Evolutionary conservation across 2,888 invertebrate genomes (phyloP), one percentile per base, ranked within the genome.

Genomic region (Prosopocoilus inquinatus): DNA sequence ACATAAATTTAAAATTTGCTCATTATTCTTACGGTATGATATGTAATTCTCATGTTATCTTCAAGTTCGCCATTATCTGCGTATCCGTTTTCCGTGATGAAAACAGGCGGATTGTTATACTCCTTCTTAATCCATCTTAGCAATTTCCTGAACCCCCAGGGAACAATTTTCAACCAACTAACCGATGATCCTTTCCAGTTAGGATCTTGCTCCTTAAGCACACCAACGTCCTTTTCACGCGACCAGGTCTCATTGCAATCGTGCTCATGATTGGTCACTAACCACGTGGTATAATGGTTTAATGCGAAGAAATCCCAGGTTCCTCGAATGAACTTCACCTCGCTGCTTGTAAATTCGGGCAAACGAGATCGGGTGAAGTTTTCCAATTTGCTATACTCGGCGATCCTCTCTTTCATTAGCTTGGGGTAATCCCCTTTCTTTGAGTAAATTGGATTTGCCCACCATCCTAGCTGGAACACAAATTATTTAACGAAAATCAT

Each of bases 261-360:
- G 69, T 54, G 78, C n/a, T 68, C 57, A 2, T 64, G 50, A 35
- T 68, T 52, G 8, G 77, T 62, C 0, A 78, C 77, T 59, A 82
- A 50, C 57, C 73, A 75, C 0, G 82, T 78, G 0, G 84, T 81
- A 70, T 86, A 89, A 53, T 84, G 80, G 67, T 88, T 89, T 3
- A 89, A 63, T 0, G 86, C 88, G 32, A 88, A 76, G 71, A 86
- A 88, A 69, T 89, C 89, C 58, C 67, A 79, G 59, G 79, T 80
- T 67, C 79, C 84, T 67, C 66, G 66, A 39, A 82, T 74, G 7
- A 69, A 65, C 28, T 73, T 57, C 5, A 81, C 71, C 76, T 82
- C 80, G 9, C 74, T 60, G 9, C 61, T 38, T 0, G 75, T 71
- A 47, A 83, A 79, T 36, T 57, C 53, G 0, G 82, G 82, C 16